phyloP scores from a whole-genome alignment of 2,113 vertebrate species.

The Corydoras maculifer region DNA sequence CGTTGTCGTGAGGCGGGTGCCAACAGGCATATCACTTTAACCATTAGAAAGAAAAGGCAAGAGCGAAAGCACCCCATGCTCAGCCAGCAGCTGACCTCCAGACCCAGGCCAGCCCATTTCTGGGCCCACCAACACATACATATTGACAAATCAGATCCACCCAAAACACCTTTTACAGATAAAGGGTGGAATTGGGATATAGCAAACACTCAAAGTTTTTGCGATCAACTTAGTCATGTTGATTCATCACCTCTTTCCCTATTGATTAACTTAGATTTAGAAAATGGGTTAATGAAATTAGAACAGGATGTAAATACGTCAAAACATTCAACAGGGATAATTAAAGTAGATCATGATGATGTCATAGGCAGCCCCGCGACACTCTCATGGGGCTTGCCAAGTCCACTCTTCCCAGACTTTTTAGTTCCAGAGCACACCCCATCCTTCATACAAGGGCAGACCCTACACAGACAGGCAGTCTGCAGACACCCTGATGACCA shows the following conservation, averaged over 20 bases:
- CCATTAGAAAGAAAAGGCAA: constrained; percentile 60
- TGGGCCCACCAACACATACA: constrained; percentile 44
- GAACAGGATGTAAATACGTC: constrained; percentile 42
- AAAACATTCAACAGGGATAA: constrained; percentile 32
- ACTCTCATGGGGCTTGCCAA: constrained; percentile 56
- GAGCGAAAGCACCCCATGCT: constrained; percentile 65
- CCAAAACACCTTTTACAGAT: constrained; percentile 35
- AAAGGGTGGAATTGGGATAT: constrained; percentile 28
- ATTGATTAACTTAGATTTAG: constrained; percentile 48
- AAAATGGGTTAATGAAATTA: constrained; percentile 48
- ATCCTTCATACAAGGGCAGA: constrained; percentile 62
- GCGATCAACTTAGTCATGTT: constrained; percentile 24
- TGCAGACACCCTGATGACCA: constrained; percentile 66
- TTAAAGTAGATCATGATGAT: constrained; percentile 57
- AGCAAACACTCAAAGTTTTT: constrained; percentile 18
- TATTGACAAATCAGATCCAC: constrained; percentile 34
- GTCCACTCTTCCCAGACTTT: constrained; percentile 68
- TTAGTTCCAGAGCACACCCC: constrained; percentile 64
- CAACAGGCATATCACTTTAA: constrained; percentile 58
- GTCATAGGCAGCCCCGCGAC: too few species aligned
- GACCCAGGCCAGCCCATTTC: constrained; percentile 55
- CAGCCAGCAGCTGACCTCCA: constrained; percentile 67
- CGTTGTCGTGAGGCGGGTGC: constrained; percentile 69
- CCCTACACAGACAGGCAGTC: constrained; percentile 67
- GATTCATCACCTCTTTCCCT: constrained; percentile 42